A percentile compares a stretch with the other conserved stretches of the same genome.
phyloP scores from a whole-genome alignment of 2,113 vertebrate species.

The Lampris megalopsis region DNA sequence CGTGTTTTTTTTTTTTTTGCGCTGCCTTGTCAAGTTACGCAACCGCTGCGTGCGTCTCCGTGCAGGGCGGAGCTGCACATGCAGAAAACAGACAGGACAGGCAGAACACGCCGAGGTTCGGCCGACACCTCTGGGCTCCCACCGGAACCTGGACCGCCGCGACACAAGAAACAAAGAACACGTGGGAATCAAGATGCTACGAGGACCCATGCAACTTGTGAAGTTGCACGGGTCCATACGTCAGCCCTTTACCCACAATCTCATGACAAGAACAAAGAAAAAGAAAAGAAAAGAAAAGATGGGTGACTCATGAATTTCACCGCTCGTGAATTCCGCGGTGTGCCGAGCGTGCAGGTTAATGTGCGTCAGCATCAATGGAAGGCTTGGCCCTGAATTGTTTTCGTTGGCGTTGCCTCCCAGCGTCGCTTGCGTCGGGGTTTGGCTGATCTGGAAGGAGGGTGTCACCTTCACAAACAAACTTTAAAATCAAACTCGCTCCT shows the following conservation, averaged over 20 bases:
- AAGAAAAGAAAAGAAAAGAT: background rate
- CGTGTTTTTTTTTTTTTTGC: slow-evolving; percentile 49
- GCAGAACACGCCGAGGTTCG: background rate
- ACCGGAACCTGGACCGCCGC: slow-evolving; percentile 12
- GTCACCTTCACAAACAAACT: background rate
- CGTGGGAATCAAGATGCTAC: background rate
- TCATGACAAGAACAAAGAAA: no score
- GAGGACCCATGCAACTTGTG: slow-evolving; percentile 2
- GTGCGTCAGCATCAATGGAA: no score
- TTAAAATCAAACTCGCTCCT: background rate
- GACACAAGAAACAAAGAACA: slow-evolving; percentile 1
- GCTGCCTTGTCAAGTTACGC: slow-evolving; percentile 82
- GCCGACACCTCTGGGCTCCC: slow-evolving; percentile 33
- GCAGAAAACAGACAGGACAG: slow-evolving; percentile 54
- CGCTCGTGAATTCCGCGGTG: background rate
- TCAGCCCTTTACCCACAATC: slow-evolving; percentile 3
- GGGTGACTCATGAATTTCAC: slow-evolving; percentile 6
- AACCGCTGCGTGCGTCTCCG: slow-evolving; percentile 66
- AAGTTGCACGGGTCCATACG: background rate
- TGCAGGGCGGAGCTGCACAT: slow-evolving; percentile 74
- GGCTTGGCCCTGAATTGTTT: background rate
- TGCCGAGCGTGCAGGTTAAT: background rate
- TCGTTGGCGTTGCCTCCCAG: background rate
- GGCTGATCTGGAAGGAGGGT: background rate
- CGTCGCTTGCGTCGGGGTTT: no score